Evolutionary conservation across 2,888 invertebrate genomes (phyloP).

Genomic region (Fragum fragum): DNA sequence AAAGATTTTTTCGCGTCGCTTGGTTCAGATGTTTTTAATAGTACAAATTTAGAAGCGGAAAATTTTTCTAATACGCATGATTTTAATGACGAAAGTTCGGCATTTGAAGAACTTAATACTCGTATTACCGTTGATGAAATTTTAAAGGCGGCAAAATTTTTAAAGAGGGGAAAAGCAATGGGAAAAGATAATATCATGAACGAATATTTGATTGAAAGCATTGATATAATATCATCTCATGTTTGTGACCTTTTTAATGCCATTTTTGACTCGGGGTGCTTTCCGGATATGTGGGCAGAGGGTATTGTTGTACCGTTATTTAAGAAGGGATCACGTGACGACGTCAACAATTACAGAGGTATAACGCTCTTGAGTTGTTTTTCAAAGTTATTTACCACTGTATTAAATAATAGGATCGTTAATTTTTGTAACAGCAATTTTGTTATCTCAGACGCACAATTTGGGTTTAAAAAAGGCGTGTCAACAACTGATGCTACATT

Average conservation of each 20-base stretch:
- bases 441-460: conserved; percentile 20
- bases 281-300: conserved; percentile 33
- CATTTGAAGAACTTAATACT: neutral
- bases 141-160: neutral
- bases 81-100: neutral
- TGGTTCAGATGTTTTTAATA: neutral
- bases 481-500: conserved; percentile 31
- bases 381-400: conserved; percentile 30
- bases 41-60: neutral
- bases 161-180: conserved; percentile 2
- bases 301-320: conserved; percentile 33
- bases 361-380: conserved; percentile 27
- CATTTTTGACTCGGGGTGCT: conserved; percentile 21
- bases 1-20: neutral
- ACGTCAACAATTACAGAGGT: conserved; percentile 37
- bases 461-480: conserved; percentile 22
- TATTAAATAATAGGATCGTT: conserved; percentile 33
- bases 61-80: neutral
- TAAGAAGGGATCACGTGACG: conserved; percentile 22
- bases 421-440: conserved; percentile 4
- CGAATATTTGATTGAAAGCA: conserved; percentile 27
- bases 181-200: conserved; percentile 25
- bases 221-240: conserved; percentile 32
- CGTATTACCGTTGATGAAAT: neutral
- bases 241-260: conserved; percentile 36